Conservation (phyloP, 2,888 invertebrate genomes). For the Leptopilina drosophilae region DNA sequence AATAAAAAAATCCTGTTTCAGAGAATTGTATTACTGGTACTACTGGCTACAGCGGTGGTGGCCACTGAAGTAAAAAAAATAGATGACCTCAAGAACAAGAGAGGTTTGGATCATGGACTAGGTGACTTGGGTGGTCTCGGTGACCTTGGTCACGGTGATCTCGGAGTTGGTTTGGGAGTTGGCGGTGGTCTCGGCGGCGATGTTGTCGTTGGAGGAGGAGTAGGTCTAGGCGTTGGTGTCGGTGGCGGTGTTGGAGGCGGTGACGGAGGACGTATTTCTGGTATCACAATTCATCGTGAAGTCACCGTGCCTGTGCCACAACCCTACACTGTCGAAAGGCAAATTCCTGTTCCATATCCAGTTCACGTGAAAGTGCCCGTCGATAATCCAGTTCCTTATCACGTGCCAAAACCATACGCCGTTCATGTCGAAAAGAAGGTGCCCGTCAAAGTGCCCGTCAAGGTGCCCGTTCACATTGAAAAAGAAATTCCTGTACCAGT, state of each 20-base stretch:
- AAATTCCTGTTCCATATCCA: slow-evolving; percentile 67
- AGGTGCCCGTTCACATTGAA: slow-evolving; percentile 68
- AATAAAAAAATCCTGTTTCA: slow-evolving; percentile 47
- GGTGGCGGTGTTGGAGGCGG: slow-evolving; percentile 56
- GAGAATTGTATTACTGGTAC: slow-evolving; percentile 64
- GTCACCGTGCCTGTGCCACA: slow-evolving; percentile 69
- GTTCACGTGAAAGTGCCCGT: slow-evolving; percentile 70
- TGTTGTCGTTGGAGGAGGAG: slow-evolving; percentile 21
- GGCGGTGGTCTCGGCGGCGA: slow-evolving; percentile 51
- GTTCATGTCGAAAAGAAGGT: slow-evolving; percentile 68
- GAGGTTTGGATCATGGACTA: slow-evolving; percentile 69
- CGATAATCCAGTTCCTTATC: slow-evolving; percentile 67
- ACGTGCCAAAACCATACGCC: slow-evolving; percentile 63
- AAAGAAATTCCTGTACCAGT: slow-evolving; percentile 65
- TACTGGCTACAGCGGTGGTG: slow-evolving; percentile 61
- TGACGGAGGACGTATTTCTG: slow-evolving; percentile 67
- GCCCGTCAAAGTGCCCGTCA: slow-evolving; percentile 65
- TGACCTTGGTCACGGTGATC: slow-evolving; percentile 44
- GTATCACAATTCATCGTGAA: slow-evolving; percentile 71
- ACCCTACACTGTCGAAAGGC: slow-evolving; percentile 70
- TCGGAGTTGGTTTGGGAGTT: slow-evolving; percentile 46
- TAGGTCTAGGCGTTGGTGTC: slow-evolving; percentile 51
- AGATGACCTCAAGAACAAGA: slow-evolving; percentile 62
- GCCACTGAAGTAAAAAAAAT: slow-evolving; percentile 57
- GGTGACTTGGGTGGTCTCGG: slow-evolving; percentile 53